Base-by-base conservation (phyloP, 2,797 vertebrate species). In the Catharus ustulatus region DNA sequence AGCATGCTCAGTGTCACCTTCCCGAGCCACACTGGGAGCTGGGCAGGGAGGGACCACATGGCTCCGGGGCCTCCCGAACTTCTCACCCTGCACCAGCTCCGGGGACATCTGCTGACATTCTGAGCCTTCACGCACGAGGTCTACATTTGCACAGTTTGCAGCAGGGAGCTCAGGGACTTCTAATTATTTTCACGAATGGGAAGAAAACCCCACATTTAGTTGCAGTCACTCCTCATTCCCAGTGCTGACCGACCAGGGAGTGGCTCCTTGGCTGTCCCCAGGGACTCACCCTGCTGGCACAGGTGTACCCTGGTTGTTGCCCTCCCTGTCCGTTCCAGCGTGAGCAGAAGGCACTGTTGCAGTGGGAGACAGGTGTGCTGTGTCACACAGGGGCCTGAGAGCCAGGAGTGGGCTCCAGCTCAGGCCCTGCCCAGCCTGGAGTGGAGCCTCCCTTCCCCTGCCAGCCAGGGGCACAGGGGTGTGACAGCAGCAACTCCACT, bases 311-410 rank as follows among this genome's bases (percentile, higher is more conserved):
- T 16, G 45, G 6, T 3, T 46, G n/a, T 43, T 42, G 43, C 7
- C 23, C 32, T 49, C 49, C 18, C 23, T 13, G 23, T 19, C n/a
- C 4, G 1, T 4, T 38, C 30, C n/a, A 26, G 30, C 0, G 0
- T 2, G 48, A 68, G 62, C 42, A 75, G 67, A 57, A 36, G 51
- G 5, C 49, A 13, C 22, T 0, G 0, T 2, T 18, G 57, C 19
- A 18, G 36, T 0, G n/a, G 30, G 19, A 42, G 29, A 21, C 51
- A 40, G 51, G 26, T 4, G 24, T 7, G 18, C 0, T 5, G 68
- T 30, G 20, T 2, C 5, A 24, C 14, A 18, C 4, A 0, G 15
- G n/a, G 1, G 1, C 22, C 7, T 3, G 40, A 34, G 42, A 68
- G 46, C 45, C 48, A 32, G 21, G 9, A 55, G 9, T 2, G 34